Conservation (phyloP, 1,140 invertebrate species). For the Brachionus calyciflorus region DNA sequence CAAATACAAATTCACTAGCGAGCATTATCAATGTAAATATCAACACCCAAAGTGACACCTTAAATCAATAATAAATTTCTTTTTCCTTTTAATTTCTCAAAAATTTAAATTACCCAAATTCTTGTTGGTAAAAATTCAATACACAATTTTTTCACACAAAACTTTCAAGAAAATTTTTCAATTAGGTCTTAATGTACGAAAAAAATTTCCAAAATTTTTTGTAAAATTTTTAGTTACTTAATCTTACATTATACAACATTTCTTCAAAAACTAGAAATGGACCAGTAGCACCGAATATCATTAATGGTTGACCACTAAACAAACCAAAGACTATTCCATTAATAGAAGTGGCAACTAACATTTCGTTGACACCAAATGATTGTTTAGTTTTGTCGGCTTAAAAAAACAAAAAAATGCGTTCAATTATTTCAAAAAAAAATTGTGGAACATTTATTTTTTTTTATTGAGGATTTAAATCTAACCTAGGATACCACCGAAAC, state of each 20-base stretch:
- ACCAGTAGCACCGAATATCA: constrained; percentile 89
- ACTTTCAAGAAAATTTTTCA: not conserved
- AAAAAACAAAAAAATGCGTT: constrained; percentile 59
- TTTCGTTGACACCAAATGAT: constrained; percentile 86
- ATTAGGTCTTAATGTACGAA: not conserved
- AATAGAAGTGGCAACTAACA: constrained; percentile 74
- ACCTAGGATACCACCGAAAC: constrained; percentile 85
- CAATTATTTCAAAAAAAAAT: not conserved
- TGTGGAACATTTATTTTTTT: too few relatives aligned
- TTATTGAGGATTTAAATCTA: too few relatives aligned
- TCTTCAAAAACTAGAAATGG: constrained; percentile 89
- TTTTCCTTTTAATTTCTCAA: too few relatives aligned
- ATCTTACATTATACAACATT: constrained; percentile 69
- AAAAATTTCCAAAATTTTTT: not conserved
- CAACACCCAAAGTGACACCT: constrained; percentile 79
- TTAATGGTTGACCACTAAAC: constrained; percentile 80
- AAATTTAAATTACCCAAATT: constrained; percentile 28
- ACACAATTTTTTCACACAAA: constrained; percentile 41
- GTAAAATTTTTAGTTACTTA: not conserved
- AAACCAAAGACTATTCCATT: constrained; percentile 81
- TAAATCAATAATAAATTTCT: constrained; percentile 65
- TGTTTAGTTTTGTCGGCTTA: constrained; percentile 79
- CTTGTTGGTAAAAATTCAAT: constrained; percentile 36
- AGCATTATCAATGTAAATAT: constrained; percentile 78
- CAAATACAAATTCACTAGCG: constrained; percentile 82